Evolutionary conservation across 2,113 vertebrate genomes (phyloP).

Genomic region (Hippocampus guttulatus): DNA sequence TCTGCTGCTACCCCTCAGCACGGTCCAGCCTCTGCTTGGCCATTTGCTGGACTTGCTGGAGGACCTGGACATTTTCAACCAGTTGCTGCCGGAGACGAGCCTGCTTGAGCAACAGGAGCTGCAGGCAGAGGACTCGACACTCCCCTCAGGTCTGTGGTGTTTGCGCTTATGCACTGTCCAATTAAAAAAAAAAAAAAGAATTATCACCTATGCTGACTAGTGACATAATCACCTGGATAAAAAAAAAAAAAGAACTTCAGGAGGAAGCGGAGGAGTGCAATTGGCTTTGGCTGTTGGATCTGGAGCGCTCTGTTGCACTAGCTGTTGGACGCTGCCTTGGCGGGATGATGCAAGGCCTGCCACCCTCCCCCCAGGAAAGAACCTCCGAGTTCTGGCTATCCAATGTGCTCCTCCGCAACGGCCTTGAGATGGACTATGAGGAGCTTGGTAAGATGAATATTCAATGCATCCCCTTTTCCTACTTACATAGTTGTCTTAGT

Average conservation of each 20-base stretch:
- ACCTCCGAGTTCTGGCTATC: conserved; percentile 72
- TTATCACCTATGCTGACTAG: neutral
- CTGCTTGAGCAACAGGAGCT: conserved; percentile 71
- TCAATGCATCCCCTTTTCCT: neutral
- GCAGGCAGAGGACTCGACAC: conserved; percentile 48
- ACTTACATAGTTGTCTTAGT: neutral
- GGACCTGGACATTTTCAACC: conserved; percentile 73
- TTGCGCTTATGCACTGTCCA: neutral
- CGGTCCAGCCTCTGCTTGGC: conserved; percentile 70
- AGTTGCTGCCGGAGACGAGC: conserved; percentile 68
- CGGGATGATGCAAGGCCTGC: conserved; percentile 75
- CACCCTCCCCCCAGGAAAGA: conserved; percentile 68
- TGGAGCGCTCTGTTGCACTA: conserved; percentile 74
- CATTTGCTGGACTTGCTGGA: conserved; percentile 73
- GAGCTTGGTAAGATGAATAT: conserved; percentile 68
- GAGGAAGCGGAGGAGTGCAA: conserved; percentile 52
- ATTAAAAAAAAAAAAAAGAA: neutral
- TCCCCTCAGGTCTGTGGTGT: conserved; percentile 40
- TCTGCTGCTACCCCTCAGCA: conserved; percentile 71
- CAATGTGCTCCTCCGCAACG: conserved; percentile 74
- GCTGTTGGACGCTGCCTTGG: conserved; percentile 74
- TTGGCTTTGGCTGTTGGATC: conserved; percentile 77
- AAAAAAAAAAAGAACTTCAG: conserved; percentile 35
- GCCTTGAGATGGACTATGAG: conserved; percentile 75
- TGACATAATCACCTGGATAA: conserved; percentile 43